Base-by-base conservation (phyloP, 2,888 invertebrate genomes). In the Myopa tessellatipennis region DNA sequence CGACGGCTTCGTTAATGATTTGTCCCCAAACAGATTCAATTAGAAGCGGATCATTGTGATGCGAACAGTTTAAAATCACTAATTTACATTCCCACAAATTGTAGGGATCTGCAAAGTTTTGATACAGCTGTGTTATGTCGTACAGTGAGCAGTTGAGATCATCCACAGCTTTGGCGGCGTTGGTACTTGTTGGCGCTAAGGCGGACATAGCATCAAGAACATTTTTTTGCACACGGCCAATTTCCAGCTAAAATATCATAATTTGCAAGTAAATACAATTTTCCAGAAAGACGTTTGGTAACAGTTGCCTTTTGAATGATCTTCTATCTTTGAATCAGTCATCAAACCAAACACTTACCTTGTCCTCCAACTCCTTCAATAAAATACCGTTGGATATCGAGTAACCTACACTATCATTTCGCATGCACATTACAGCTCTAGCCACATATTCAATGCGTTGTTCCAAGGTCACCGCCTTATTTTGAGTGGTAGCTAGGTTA, bases 21-120 rank as follows among this genome's bases (percentile, higher is more conserved):
- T 96, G 94, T 79, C 93, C 93, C 98, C 98, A 98, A 74, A 98
- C 94, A 77, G 94, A 94, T 89, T 98, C 96, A 67, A 99, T 95
- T 12, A 98, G 90, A 78, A 95, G 91, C 0, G 94, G 92, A 88
- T 99, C 98, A 84, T 95, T 94, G 89, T 98, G 96, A 16, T 97
- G 96, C 7, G 98, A 97, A 87, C 97, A 98, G 84, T 98, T 95
- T 69, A 99, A 93, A 81, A 99, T 98, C 7, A 97, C 96, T 77
- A 99, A 90, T 90, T 98, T 97, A 88, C 97, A 96, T 89, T 98
- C 98, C 93, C 96, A 95, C 63, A 98, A 91, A 83, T 95, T 93
- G 88, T 95, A 95, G 4, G 95, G 95, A 84, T 97, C 96, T 0
- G 98, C 98, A 90, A 95, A 98, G 81, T 97, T 95, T 87, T 96